Evolutionary conservation across 2,113 vertebrate species (phyloP).

Genomic region (Epinephelus cyanopodus): DNA sequence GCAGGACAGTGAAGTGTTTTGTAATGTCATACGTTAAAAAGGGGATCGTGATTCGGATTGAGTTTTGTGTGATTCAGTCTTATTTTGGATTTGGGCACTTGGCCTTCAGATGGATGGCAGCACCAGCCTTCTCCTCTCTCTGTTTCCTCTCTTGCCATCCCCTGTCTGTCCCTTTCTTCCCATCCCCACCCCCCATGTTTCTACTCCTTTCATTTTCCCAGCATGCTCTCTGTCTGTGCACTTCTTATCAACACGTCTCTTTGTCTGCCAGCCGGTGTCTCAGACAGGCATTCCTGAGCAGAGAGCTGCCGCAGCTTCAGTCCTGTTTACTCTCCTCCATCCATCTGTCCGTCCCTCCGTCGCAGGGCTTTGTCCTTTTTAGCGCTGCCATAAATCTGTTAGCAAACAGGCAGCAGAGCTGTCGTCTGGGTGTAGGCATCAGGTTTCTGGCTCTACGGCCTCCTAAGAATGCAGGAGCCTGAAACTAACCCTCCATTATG

Average conservation of each 20-base stretch:
- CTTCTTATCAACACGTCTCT: slow-evolving; percentile 71
- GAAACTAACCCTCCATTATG: slow-evolving; percentile 84
- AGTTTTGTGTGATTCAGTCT: slow-evolving; percentile 18
- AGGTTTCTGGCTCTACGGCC: slow-evolving; percentile 81
- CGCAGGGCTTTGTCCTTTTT: slow-evolving; percentile 82
- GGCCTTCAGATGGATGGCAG: slow-evolving; percentile 48
- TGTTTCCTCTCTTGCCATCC: neutral
- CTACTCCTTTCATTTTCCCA: slow-evolving; percentile 65
- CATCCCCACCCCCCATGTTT: slow-evolving; percentile 36
- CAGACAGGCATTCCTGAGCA: slow-evolving; percentile 69
- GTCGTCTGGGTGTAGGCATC: slow-evolving; percentile 80
- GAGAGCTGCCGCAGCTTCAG: slow-evolving; percentile 58
- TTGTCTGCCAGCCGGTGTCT: slow-evolving; percentile 71
- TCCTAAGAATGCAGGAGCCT: slow-evolving; percentile 81
- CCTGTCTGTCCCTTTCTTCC: slow-evolving; percentile 14
- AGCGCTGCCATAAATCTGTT: slow-evolving; percentile 85
- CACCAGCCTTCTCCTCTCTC: slow-evolving; percentile 20
- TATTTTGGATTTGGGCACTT: slow-evolving; percentile 34
- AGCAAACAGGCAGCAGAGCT: slow-evolving; percentile 82
- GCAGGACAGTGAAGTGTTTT: neutral
- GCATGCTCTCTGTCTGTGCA: slow-evolving; percentile 56
- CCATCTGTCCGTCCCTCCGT: slow-evolving; percentile 65
- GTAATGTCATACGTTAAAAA: slow-evolving; percentile 10
- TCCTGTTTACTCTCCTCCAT: slow-evolving; percentile 67
- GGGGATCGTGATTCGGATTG: slow-evolving; percentile 1